Evolutionary conservation across 1,140 invertebrate species (phyloP), one percentile per base, ranked within the genome.

Genomic region (Tetramorium alpestre): DNA sequence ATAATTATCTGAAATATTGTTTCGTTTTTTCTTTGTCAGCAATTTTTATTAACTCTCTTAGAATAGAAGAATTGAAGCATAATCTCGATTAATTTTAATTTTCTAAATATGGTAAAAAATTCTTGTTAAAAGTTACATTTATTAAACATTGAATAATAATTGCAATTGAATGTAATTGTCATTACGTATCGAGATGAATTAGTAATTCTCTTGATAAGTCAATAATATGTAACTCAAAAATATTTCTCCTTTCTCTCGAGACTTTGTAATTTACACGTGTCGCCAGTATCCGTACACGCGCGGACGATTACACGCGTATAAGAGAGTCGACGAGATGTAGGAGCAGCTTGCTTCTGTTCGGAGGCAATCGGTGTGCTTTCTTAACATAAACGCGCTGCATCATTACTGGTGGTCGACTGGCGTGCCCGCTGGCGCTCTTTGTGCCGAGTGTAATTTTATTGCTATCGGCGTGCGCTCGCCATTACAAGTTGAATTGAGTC

Each of bases 351-450:
- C 91, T 91, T 91, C 91, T 90, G 91, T 91, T 91, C 81, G 70
- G 86, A 91, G 90, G 90, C 90, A 89, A 86, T 72, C 75, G 85
- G 85, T 86, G 73, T 85, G 86, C 87, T 86, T 84, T 73, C 91
- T 92, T 90, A 89, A 91, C 86, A 84, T 89, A 92, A 92, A 90
- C 89, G 89, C 88, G 91, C 91, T 86, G 89, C 91, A 92, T 93
- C 90, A 93, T 93, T 93, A 93, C 92, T 73, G 80, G 38, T 82
- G 67, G 65, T 72, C 80, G 78, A 77, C 85, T 81, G 87, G 81
- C 80, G 67, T 73, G 81, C 90, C 87, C 69, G 88, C 91, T 56
- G 91, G 92, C 91, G 86, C 72, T 92, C 89, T 92, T 92, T 93
- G 91, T 93, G 76, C 80, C 85, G 76, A 41, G 88, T 81, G 86